phyloP scores from a whole-genome alignment of 2,888 invertebrate species.

The Dichetophora obliterata region DNA sequence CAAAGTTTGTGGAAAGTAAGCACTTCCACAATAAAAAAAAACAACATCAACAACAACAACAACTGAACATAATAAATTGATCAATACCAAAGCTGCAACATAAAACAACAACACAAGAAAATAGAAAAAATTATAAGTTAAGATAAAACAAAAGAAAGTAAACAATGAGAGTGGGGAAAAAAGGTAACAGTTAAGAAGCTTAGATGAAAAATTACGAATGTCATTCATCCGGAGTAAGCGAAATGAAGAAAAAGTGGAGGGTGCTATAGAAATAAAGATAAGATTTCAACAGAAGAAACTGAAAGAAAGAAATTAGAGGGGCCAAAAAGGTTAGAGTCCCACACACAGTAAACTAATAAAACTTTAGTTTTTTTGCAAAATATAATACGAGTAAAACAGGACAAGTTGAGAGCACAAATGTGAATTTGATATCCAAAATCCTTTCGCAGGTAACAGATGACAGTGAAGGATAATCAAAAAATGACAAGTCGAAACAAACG shows the following conservation, averaged over 20 bases:
- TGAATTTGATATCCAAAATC: background rate
- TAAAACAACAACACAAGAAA: constrained; percentile 29
- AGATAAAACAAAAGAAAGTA: background rate
- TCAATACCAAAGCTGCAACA: constrained; percentile 47
- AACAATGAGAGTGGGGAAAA: background rate
- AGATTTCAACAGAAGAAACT: background rate
- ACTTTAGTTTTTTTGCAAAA: background rate
- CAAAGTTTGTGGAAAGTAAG: background rate
- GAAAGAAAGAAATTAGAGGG: too few species aligned
- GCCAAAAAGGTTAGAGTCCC: too few species aligned
- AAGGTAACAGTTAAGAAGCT: constrained; percentile 1
- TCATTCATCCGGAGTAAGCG: constrained; percentile 41
- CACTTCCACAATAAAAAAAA: too few species aligned
- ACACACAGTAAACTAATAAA: background rate
- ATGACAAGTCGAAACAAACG: too few species aligned
- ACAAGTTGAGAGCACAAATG: background rate
- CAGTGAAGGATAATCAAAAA: too few species aligned
- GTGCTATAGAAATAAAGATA: background rate
- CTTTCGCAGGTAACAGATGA: background rate
- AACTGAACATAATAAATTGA: constrained; percentile 39
- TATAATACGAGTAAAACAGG: background rate
- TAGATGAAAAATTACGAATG: constrained; percentile 30
- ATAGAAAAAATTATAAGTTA: background rate
- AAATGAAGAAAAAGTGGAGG: constrained; percentile 24
- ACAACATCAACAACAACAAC: background rate